These are phyloP conservation scores for Polyodon spathula DNA, from an alignment of 2,113 vertebrate genomes.

Conservation along the genomic window DNA sequence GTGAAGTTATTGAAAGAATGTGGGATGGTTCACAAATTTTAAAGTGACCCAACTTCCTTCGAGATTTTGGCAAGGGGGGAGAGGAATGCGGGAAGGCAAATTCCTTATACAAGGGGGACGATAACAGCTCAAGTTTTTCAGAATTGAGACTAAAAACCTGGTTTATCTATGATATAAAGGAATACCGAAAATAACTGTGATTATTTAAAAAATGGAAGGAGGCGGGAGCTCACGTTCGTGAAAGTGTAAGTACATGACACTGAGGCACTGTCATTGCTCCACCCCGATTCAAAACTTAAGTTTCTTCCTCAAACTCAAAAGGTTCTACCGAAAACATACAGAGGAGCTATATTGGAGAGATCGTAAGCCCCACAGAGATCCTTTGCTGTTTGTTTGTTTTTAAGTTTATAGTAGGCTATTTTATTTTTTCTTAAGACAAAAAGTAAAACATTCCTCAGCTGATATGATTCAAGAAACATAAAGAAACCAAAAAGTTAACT, in stretches of 20 bases:
- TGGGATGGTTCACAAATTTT: slow-evolving; percentile 21
- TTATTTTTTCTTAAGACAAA: too few species aligned
- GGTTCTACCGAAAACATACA: background rate
- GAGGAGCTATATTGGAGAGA: background rate
- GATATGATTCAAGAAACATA: too few species aligned
- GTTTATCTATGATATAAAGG: too few species aligned
- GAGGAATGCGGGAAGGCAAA: background rate
- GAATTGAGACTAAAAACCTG: too few species aligned
- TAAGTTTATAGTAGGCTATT: too few species aligned
- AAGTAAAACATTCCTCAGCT: too few species aligned
- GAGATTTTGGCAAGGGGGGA: background rate
- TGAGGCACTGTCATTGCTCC: background rate
- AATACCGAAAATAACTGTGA: too few species aligned
- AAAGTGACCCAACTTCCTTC: slow-evolving; percentile 21
- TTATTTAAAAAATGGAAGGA: background rate
- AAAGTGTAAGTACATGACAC: background rate
- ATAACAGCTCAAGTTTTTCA: too few species aligned
- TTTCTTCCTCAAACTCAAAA: background rate
- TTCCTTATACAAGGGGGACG: too few species aligned
- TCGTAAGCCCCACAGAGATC: too few species aligned
- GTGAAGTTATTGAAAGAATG: slow-evolving; percentile 35
- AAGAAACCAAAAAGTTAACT: too few species aligned
- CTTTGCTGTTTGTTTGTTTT: too few species aligned
- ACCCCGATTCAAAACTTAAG: background rate
- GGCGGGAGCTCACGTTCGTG: background rate